Evolutionary conservation across 2,113 vertebrate genomes (phyloP).

Genomic region (Ivindomyrus marchei): DNA sequence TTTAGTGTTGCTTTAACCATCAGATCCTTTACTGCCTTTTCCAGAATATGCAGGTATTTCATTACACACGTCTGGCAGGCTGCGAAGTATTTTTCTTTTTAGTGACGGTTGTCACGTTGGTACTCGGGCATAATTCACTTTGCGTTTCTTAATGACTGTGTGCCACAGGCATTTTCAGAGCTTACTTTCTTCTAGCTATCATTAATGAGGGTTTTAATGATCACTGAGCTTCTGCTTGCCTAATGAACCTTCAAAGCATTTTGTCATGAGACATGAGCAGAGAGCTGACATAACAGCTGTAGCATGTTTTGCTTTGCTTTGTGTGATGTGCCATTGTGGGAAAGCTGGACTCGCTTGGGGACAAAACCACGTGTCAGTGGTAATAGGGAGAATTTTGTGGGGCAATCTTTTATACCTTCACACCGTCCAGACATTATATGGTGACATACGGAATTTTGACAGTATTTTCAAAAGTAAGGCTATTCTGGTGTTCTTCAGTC

Average conservation of each 20-base stretch:
- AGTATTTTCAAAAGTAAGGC: not conserved
- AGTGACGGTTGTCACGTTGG: not conserved
- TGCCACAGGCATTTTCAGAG: not conserved
- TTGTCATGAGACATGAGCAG: not conserved
- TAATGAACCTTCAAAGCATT: not conserved
- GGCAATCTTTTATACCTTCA: not conserved
- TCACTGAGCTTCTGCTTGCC: not conserved
- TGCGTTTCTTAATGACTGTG: not conserved
- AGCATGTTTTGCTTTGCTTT: not conserved
- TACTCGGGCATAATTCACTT: not conserved
- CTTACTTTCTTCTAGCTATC: not conserved
- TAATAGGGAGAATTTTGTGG: not conserved
- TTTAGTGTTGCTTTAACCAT: not conserved
- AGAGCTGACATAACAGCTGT: not conserved
- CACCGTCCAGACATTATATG: not conserved
- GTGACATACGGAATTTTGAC: not conserved
- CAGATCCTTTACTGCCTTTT: not conserved
- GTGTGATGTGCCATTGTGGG: not conserved
- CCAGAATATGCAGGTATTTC: not conserved
- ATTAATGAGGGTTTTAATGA: not conserved
- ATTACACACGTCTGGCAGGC: not conserved
- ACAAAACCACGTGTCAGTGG: not conserved
- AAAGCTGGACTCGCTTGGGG: not conserved
- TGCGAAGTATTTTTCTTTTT: not conserved
- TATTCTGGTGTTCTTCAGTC: not conserved